Evolutionary conservation across 2,797 vertebrate genomes (phyloP).

Genomic region (Hypotaenidia okinawae): DNA sequence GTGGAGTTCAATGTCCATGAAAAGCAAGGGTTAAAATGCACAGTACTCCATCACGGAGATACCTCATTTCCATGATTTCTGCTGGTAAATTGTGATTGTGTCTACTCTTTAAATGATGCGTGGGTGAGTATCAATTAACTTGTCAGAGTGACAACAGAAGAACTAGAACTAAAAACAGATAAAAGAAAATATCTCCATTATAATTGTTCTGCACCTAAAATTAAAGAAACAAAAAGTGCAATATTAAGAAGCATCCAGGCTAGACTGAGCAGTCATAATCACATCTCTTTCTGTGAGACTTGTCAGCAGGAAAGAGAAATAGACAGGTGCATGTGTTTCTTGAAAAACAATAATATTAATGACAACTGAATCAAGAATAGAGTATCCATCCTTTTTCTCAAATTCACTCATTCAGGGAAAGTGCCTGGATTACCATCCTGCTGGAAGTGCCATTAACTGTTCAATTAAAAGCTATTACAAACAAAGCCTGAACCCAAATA

Average conservation of each 20-base stretch:
- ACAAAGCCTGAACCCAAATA: background rate
- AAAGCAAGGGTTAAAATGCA: constrained; percentile 18
- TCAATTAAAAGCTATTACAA: background rate
- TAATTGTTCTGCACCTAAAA: constrained; percentile 9
- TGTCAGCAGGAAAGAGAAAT: background rate
- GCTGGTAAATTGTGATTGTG: background rate
- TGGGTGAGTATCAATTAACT: constrained; percentile 7
- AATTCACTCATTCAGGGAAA: background rate
- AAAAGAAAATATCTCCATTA: background rate
- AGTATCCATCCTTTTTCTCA: background rate
- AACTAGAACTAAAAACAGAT: constrained; percentile 8
- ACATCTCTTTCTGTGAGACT: background rate
- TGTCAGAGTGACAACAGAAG: background rate
- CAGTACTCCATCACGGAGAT: background rate
- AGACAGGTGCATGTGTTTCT: background rate
- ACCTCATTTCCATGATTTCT: constrained; percentile 20
- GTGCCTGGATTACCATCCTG: fast-evolving
- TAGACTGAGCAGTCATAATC: background rate
- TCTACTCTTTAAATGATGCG: background rate
- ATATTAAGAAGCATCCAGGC: background rate
- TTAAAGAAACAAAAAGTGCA: background rate
- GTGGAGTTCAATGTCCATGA: background rate
- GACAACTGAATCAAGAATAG: background rate
- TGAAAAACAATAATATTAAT: background rate
- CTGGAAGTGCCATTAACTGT: background rate